Percentiles rank a stretch among this genome's conserved stretches.
Conservation (phyloP, 2,888 invertebrate genomes). For the Malthinus flaveolus region DNA sequence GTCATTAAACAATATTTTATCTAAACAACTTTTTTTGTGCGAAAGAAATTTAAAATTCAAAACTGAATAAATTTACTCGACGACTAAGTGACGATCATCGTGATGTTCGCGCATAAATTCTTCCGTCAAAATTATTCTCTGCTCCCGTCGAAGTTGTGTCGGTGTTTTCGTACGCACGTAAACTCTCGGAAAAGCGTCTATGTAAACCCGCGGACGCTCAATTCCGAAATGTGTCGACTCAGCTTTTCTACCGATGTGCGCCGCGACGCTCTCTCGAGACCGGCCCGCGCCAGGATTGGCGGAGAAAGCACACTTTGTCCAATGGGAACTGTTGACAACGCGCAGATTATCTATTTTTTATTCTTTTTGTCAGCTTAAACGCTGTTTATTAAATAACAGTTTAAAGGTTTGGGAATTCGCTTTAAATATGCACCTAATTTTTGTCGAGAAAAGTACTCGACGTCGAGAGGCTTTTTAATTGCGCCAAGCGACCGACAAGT, state of each 20-base stretch:
- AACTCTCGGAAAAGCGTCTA: slow-evolving; percentile 31
- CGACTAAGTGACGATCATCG: slow-evolving; percentile 15
- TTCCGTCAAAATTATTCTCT: slow-evolving; percentile 2
- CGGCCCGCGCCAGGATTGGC: slow-evolving; percentile 44
- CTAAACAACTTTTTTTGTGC: background rate
- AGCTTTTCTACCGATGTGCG: slow-evolving; percentile 28
- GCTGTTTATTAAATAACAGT: slow-evolving; percentile 30
- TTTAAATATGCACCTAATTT: slow-evolving; percentile 6
- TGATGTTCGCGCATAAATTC: slow-evolving; percentile 18
- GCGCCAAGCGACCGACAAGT: background rate
- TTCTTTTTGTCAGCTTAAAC: slow-evolving; percentile 25
- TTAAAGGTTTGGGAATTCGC: slow-evolving; percentile 14
- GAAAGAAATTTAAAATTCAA: no score
- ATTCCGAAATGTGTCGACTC: slow-evolving; percentile 26
- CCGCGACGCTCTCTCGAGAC: slow-evolving; percentile 34
- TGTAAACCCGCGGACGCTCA: slow-evolving; percentile 16
- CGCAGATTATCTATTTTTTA: slow-evolving; percentile 44
- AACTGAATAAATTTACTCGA: slow-evolving; percentile 8
- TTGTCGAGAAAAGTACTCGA: background rate
- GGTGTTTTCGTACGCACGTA: slow-evolving; percentile 31
- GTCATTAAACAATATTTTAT: slow-evolving; percentile 12
- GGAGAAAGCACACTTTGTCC: slow-evolving; percentile 42
- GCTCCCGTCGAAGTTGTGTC: slow-evolving; percentile 11
- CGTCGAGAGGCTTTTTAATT: background rate
- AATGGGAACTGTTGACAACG: slow-evolving; percentile 43